These are phyloP conservation scores for Monopis laevigella DNA, from an alignment of 2,888 invertebrate genomes.

Conservation along the genomic window DNA sequence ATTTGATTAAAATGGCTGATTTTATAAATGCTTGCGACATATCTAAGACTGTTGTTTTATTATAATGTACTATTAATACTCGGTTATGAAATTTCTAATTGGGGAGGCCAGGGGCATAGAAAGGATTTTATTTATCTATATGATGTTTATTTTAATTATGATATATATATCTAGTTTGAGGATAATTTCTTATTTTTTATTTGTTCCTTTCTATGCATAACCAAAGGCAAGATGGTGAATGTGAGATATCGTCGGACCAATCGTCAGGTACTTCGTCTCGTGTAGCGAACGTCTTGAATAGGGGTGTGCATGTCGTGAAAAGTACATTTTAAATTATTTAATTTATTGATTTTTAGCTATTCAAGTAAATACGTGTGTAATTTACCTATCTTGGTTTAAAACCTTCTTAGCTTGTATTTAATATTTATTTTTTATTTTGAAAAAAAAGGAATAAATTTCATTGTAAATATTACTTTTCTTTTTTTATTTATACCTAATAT, in stretches of 20 bases:
- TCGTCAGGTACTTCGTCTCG: constrained; percentile 7
- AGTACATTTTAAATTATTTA: not conserved
- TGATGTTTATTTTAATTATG: no score
- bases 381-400: constrained; percentile 43
- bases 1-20: not conserved
- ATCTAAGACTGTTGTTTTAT: not conserved
- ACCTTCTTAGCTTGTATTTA: constrained; percentile 49
- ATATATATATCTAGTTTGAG: no score
- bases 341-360: constrained; percentile 4
- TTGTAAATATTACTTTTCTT: constrained; percentile 39
- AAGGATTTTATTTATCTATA: no score
- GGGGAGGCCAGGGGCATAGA: no score
- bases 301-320: not conserved
- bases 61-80: no score
- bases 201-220: no score
- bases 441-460: constrained; percentile 51
- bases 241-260: constrained; percentile 12
- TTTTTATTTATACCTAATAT: not conserved
- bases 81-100: not conserved
- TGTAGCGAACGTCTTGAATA: constrained; percentile 2
- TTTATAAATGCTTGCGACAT: not conserved
- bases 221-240: no score
- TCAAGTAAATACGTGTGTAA: not conserved
- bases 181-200: not conserved
- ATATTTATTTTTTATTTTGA: constrained; percentile 61